Evolutionary conservation across 37 sponge, comb jelly and placozoan species (phyloP), one percentile per base, ranked within the genome.

Genomic region (Ianthella basta): DNA sequence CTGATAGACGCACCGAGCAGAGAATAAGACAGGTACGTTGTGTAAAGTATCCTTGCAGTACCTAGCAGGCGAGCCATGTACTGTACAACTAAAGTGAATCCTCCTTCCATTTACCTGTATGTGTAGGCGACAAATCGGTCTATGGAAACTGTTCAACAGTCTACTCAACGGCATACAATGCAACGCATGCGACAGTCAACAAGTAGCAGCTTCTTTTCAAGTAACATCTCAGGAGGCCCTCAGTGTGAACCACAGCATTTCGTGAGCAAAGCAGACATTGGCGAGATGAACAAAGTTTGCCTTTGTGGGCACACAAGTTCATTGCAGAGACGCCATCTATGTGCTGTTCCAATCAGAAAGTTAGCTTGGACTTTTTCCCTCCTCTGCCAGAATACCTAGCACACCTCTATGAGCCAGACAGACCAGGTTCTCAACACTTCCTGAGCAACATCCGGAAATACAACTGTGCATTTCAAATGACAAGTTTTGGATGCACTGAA

Each of bases 241-340:
- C 32, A 36, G 37, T 70, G 14, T 35, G 37, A 70, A 18, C 5
- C 72, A 2, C 36, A 36, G 72, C 29, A 20, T 27, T 70, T 10
- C 14, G 32, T 32, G 36, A 29, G 20, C n/a, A 33, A 15, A 34
- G 10, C 72, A 35, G n/a, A 35, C 72, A 32, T 70, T 20, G 72
- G 72, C 3, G 72, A 15, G 50, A 70, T 70, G 37, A 6, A 70
- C n/a, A 25, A 70, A 6, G 72, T 70, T 35, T 70, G 72, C 2
- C 36, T 21, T 72, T 84, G 84, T 44, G 69, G 50, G 70, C 84
- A 72, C 50, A 39, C 35, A 84, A 72, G 29, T 84, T 84, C 79
- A 6, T 20, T 21, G 73, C 55, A 72, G 84, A 84, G 34, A 50
- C 84, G 6, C n/a, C 29, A 36, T 44, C 57, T n/a, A 41, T 84